These are phyloP conservation scores for Aurelia aurita complex sp. Pacific DNA, from an alignment of 30 jellyfish, hydroid and myxozoan species.

Conservation along the genomic window DNA sequence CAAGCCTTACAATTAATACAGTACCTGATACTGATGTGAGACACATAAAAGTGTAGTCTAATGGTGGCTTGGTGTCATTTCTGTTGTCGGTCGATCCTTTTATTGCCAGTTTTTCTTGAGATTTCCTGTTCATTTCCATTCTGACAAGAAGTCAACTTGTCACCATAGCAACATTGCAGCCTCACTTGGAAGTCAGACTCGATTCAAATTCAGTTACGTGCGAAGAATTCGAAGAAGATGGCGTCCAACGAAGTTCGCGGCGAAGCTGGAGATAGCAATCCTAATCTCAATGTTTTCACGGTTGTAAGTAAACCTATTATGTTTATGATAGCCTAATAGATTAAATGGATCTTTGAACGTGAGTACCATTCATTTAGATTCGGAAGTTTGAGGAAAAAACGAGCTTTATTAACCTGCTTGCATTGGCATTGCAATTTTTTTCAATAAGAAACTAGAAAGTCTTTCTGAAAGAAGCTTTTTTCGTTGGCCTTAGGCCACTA, in stretches of 20 bases:
- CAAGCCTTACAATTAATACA: too few relatives aligned
- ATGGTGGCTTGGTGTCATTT: constrained; percentile 68
- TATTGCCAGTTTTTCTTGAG: constrained; percentile 62
- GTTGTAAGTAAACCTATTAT: constrained; percentile 1
- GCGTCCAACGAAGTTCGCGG: constrained; percentile 20
- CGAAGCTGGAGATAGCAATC: background rate
- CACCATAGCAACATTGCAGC: background rate
- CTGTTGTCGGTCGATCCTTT: constrained; percentile 58
- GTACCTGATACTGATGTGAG: constrained; percentile 81
- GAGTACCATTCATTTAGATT: too few relatives aligned
- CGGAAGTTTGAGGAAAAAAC: too few relatives aligned
- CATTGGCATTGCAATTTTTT: too few relatives aligned
- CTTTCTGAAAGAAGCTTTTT: too few relatives aligned
- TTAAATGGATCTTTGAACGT: too few relatives aligned
- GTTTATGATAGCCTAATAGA: too few relatives aligned
- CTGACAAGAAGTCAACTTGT: background rate
- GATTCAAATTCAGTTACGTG: constrained; percentile 16
- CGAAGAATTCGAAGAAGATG: constrained; percentile 10
- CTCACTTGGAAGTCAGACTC: constrained; percentile 22
- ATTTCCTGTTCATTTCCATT: constrained; percentile 37
- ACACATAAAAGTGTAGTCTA: constrained; percentile 85
- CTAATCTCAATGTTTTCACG: constrained; percentile 18
- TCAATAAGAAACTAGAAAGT: too few relatives aligned
- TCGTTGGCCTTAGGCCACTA: too few relatives aligned
- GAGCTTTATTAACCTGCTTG: too few relatives aligned